These are phyloP conservation scores for Idaea straminata DNA, from an alignment of 2,888 invertebrate genomes.

Conservation along the genomic window DNA sequence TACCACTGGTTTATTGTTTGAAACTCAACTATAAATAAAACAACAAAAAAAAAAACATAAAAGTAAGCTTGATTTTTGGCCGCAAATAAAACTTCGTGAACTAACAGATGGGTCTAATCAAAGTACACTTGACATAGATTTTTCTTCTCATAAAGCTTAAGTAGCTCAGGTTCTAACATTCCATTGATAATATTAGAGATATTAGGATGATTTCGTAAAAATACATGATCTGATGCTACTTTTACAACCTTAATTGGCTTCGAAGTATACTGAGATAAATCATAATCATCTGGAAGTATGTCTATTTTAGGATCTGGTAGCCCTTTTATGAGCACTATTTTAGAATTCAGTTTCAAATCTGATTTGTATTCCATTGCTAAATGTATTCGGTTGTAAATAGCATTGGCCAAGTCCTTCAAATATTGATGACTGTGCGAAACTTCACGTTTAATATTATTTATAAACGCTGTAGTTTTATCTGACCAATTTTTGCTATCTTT, in stretches of 20 bases:
- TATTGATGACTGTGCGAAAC: slow-evolving; percentile 32
- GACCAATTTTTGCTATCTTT: slow-evolving; percentile 25
- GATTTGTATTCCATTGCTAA: slow-evolving; percentile 36
- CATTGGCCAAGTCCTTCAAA: slow-evolving; percentile 25
- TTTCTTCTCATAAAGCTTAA: slow-evolving; percentile 3
- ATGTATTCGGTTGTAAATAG: slow-evolving; percentile 33
- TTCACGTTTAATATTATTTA: slow-evolving; percentile 20
- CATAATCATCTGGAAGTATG: slow-evolving; percentile 34
- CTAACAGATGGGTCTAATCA: no score
- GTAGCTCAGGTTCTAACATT: slow-evolving; percentile 29
- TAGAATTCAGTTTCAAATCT: slow-evolving; percentile 33
- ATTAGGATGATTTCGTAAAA: slow-evolving; percentile 31
- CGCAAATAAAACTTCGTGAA: no score
- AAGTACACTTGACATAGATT: background rate
- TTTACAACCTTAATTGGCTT: slow-evolving; percentile 34
- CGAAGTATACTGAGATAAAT: slow-evolving; percentile 33
- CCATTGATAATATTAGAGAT: slow-evolving; percentile 39
- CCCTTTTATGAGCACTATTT: slow-evolving; percentile 40
- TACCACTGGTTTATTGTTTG: no score
- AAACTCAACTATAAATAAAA: no score
- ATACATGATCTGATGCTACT: slow-evolving; percentile 34
- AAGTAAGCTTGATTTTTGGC: no score
- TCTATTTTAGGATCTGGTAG: slow-evolving; percentile 31
- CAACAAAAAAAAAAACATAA: no score
- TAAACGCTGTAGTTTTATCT: slow-evolving; percentile 30